Evolutionary conservation across 2,113 vertebrate species (phyloP), one percentile per base, ranked within the genome.

Genomic region (Hoplias malabaricus): DNA sequence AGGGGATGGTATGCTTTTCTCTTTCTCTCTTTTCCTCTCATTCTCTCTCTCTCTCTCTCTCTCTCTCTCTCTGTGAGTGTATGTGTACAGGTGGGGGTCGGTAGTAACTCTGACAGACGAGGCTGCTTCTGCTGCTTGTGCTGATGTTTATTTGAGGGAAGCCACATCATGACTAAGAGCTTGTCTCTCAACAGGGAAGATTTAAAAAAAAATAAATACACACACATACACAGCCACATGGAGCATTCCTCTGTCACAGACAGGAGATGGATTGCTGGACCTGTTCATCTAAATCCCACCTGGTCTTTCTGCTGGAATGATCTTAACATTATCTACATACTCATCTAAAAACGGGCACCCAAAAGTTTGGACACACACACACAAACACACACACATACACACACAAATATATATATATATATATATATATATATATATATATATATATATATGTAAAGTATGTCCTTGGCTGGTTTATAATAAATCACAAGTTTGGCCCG

Each of bases 111-210:
- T 59, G 50, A 66, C 61, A 61, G 48, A 71, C 57, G 56, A 61
- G 31, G 40, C 71, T 27, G 71, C 42, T 16, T 54, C 68, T 68
- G 14, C 19, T 34, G 54, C 21, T 43, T 68, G 62, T 69, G 61
- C 27, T 75, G 76, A 53, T 75, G 71, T 79, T 82, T 70, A 66
- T 82, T 62, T 75, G 66, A 79, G 67, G 65, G 23, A 42, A 75
- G 71, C 31, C 59, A 33, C 62, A 73, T 33, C 67, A 63, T 82
- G 59, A 79, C 81, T 82, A 82, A 82, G 67, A 71, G 66, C 66
- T 67, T 43, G 56, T 67, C 72, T 53, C 71, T 36, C 46, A 73
- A 69, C 63, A 69, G 71, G 21, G 72, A 23, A 71, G 34, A 14
- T 54, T 59, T 70, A 38, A 38, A 68, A 21, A 67, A 23, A 57